These are phyloP conservation scores for Formicarius rufipectus DNA, from an alignment of 2,113 vertebrate species.

Conservation along the genomic window DNA sequence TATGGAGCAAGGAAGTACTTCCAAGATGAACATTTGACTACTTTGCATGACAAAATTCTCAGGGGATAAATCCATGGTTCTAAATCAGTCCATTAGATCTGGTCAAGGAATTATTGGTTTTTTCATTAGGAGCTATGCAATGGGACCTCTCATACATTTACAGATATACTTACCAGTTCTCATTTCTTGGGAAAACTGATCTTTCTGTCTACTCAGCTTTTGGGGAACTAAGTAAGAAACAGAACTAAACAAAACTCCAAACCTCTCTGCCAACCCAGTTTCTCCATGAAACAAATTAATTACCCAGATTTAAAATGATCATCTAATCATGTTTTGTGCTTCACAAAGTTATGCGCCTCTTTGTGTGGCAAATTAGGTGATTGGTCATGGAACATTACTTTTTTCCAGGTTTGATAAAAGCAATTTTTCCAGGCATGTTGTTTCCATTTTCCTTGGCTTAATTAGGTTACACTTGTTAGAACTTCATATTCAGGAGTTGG, in stretches of 20 bases:
- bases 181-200: neutral
- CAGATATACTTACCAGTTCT: neutral
- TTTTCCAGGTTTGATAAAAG: neutral
- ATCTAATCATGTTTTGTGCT: neutral
- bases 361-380: neutral
- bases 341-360: neutral
- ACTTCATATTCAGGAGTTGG: neutral
- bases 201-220: neutral
- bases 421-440: neutral
- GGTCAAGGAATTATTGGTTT: neutral
- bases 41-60: neutral
- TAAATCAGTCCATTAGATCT: neutral
- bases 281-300: neutral
- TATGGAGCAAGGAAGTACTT: neutral
- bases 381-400: neutral
- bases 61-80: neutral
- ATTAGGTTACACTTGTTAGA: neutral
- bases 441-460: neutral
- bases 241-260: neutral
- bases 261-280: neutral
- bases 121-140: neutral
- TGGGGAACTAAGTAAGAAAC: neutral
- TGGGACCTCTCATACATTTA: neutral
- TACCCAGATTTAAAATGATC: neutral
- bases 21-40: neutral